Conservation (phyloP, 2,113 vertebrate genomes). For the Mandrillus leucophaeus region DNA sequence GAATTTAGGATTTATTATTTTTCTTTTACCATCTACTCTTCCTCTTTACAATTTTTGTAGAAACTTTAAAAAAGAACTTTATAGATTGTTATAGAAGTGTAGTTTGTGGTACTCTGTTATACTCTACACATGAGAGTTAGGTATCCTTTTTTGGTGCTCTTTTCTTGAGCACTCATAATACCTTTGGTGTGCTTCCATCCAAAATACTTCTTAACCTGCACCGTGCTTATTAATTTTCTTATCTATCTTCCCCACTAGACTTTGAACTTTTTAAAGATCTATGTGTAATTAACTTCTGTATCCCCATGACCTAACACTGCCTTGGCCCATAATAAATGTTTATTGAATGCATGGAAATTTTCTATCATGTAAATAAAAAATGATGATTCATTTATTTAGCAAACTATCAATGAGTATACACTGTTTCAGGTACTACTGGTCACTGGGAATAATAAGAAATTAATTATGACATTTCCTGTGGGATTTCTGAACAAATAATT, state of each 20-base stretch:
- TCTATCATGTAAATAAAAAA: background rate
- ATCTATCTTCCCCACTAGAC: background rate
- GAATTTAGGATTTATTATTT: background rate
- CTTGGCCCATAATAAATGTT: background rate
- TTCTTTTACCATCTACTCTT: background rate
- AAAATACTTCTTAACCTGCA: background rate
- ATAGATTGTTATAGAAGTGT: background rate
- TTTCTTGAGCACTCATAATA: background rate
- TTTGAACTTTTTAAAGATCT: slow-evolving; percentile 35
- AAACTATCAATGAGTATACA: background rate
- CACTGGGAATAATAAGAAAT: background rate
- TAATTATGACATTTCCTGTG: background rate
- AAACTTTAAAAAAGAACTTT: background rate
- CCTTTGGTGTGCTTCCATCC: background rate
- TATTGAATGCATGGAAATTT: background rate
- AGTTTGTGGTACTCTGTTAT: background rate
- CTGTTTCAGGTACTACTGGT: background rate
- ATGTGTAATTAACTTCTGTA: background rate
- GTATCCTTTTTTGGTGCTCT: background rate
- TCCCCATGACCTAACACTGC: background rate
- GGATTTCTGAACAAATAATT: background rate
- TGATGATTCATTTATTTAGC: background rate
- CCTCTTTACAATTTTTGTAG: background rate
- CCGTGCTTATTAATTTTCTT: background rate
- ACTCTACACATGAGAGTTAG: accelerated